Evolutionary conservation across 2,797 vertebrate species (phyloP).

Genomic region (Cygnus olor): DNA sequence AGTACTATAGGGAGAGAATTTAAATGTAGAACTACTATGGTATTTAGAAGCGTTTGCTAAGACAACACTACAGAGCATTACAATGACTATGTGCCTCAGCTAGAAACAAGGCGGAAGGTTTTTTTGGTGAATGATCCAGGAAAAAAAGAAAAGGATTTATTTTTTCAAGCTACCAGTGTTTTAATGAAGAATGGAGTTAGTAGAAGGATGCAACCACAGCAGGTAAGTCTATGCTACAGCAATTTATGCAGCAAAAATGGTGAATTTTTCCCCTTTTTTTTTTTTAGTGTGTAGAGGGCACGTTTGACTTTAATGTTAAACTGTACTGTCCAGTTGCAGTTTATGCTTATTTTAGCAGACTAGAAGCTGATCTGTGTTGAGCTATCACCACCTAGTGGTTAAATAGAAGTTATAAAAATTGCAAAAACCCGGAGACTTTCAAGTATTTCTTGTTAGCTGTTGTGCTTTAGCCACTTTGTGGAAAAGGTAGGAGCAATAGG

Average conservation of each 20-base stretch:
- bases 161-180: neutral
- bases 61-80: neutral
- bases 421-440: neutral
- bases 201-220: neutral
- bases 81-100: neutral
- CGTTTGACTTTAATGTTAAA: neutral
- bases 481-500: accelerated
- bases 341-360: neutral
- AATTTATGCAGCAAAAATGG: neutral
- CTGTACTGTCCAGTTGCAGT: accelerated
- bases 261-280: neutral
- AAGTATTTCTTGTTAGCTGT: neutral
- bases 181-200: neutral
- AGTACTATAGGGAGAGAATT: neutral
- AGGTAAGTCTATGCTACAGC: neutral
- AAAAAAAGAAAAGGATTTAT: neutral
- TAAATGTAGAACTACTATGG: neutral
- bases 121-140: neutral
- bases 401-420: neutral
- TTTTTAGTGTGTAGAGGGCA: neutral
- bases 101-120: neutral
- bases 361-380: slow-evolving; percentile 28
- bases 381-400: slow-evolving; percentile 65
- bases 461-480: neutral
- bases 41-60: neutral